Evolutionary conservation across 2,888 invertebrate genomes (phyloP).

Genomic region (Habrosyne pyritoides): DNA sequence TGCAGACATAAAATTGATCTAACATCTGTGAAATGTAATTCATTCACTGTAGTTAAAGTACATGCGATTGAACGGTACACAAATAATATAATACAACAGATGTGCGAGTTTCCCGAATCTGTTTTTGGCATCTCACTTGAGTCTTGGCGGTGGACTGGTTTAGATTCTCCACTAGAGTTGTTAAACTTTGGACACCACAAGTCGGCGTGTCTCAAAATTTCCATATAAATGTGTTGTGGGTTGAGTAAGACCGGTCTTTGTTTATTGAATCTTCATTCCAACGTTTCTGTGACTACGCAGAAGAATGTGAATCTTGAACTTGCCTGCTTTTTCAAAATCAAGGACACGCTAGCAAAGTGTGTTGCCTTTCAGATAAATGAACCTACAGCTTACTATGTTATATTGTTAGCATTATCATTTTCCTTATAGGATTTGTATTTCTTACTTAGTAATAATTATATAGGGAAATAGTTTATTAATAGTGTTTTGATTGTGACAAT

Average conservation of each 20-base stretch:
- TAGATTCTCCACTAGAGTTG: slow-evolving; percentile 17
- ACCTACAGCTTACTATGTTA: background rate
- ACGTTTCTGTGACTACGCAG: slow-evolving; percentile 17
- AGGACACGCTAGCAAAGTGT: background rate
- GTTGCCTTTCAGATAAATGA: background rate
- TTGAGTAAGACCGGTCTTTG: slow-evolving; percentile 56
- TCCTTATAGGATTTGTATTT: background rate
- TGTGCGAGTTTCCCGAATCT: background rate
- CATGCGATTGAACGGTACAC: background rate
- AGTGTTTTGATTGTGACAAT: too few species aligned
- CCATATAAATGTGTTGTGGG: slow-evolving; percentile 60
- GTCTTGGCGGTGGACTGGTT: slow-evolving; percentile 2
- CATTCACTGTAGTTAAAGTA: background rate
- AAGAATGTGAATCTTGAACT: slow-evolving; percentile 5
- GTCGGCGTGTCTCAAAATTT: slow-evolving; percentile 42
- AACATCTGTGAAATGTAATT: background rate
- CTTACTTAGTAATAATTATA: background rate
- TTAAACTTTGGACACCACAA: slow-evolving; percentile 27
- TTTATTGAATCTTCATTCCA: slow-evolving; percentile 47
- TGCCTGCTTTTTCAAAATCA: background rate
- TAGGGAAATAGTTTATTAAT: background rate
- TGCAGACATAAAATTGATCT: background rate
- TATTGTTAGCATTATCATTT: background rate
- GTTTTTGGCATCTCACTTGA: background rate
- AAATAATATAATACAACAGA: slow-evolving; percentile 3